Evolutionary conservation across 2,797 vertebrate species (phyloP).

Genomic region (Syngnathus acus): DNA sequence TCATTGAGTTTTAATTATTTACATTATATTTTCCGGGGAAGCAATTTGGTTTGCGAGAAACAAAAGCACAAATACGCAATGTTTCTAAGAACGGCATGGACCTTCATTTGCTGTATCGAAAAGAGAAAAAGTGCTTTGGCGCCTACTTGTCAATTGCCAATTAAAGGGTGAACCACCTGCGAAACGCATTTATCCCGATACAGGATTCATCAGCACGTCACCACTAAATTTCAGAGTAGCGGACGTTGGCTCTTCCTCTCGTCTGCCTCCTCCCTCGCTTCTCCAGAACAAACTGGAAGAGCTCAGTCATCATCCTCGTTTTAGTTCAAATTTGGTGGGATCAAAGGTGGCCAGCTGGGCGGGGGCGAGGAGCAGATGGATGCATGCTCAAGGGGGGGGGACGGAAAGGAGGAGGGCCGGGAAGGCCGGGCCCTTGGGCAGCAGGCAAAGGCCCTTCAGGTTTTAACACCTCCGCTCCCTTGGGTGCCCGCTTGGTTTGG

Average conservation of each 20-base stretch:
- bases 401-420: constrained; percentile 60
- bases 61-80: neutral
- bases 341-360: constrained; percentile 70
- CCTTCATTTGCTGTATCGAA: no score
- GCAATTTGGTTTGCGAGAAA: constrained; percentile 39
- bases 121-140: no score
- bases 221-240: no score
- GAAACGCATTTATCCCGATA: neutral
- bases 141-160: neutral
- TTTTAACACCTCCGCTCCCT: constrained; percentile 76
- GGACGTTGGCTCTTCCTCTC: neutral
- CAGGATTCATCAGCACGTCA: neutral
- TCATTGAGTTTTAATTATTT: constrained; percentile 77
- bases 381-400: constrained; percentile 35
- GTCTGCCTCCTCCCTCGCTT: neutral
- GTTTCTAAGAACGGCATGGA: neutral
- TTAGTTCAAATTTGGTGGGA: constrained; percentile 69
- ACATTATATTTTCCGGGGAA: constrained; percentile 70
- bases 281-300: constrained; percentile 63
- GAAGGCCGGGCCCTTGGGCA: constrained; percentile 41
- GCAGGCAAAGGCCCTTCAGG: constrained; percentile 70
- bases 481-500: constrained; percentile 53
- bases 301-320: constrained; percentile 73
- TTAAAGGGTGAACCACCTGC: neutral
- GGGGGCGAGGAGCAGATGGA: constrained; percentile 45